Evolutionary conservation across 2,888 invertebrate species (phyloP), one percentile per base, ranked within the genome.

Genomic region (Caenorhabditis becei): DNA sequence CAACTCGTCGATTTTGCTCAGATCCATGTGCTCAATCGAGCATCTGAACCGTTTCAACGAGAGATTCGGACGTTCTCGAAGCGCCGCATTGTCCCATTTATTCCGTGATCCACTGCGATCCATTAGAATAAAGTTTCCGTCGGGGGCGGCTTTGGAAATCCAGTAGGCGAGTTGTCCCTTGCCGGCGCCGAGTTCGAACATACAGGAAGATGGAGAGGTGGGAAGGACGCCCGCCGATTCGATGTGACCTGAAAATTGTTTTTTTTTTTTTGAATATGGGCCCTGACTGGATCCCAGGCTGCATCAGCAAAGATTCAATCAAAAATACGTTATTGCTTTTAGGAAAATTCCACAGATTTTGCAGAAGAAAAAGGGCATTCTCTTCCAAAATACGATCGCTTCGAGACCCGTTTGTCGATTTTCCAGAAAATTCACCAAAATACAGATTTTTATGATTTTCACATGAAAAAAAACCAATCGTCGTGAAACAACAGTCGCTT

Each of bases 181-280:
- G 10, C 89, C 89, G 18, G 86, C 88, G 23, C 89, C 89, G 10
- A 89, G 74, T 47, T 89, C 89, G 44, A 89, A 82, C 47, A 89
- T 67, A 49, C 86, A 83, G 1, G 66, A 47, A 1, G 49, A 37
- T 7, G 41, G 16, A 10, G 78, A 58, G 18, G 79, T 75, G 0
- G 56, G 66, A 11, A 87, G 59, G 7, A 85, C 58, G 14, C 65
- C 77, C 23, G 72, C 53, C 3, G 65, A 28, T 51, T 47, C 37
- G n/a, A 84, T 62, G 41, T 88, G 81, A 35, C 83, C 87, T 88
- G 56, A 7, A 74, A 69, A n/a, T 35, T 35, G 35, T n/a, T n/a
- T n/a, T n/a, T n/a, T n/a, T n/a, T n/a, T n/a, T n/a, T n/a, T n/a
- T n/a, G n/a, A n/a, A n/a, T n/a, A n/a, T n/a, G n/a, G n/a, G n/a